Percentiles rank a stretch among this genome's conserved stretches.
These are phyloP conservation scores for Pogonomyrmex californicus DNA, from an alignment of 1,140 invertebrate species.

Conservation along the genomic window DNA sequence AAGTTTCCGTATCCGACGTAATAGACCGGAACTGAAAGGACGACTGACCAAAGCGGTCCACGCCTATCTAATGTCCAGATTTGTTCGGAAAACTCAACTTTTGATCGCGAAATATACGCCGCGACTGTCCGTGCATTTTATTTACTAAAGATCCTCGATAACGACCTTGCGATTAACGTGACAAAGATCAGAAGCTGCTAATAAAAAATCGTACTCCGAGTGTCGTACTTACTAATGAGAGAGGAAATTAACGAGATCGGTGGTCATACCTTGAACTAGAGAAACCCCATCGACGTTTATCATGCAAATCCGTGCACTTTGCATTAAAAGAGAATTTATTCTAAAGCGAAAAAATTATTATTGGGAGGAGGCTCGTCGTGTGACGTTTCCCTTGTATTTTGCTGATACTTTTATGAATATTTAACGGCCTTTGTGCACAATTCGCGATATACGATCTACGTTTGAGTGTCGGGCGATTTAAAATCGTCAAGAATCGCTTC, in stretches of 20 bases:
- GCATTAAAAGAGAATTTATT: constrained; percentile 16
- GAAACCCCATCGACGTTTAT: constrained; percentile 61
- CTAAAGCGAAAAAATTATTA: constrained; percentile 14
- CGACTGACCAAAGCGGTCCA: constrained; percentile 75
- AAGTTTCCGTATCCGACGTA: constrained; percentile 82
- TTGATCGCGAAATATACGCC: constrained; percentile 12
- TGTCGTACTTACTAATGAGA: constrained; percentile 44
- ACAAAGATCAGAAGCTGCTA: background rate
- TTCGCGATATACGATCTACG: constrained; percentile 37
- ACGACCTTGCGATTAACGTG: background rate
- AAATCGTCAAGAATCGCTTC: constrained; percentile 37
- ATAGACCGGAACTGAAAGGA: constrained; percentile 86
- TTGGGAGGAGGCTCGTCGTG: background rate
- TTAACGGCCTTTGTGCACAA: constrained; percentile 48
- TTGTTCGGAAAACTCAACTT: constrained; percentile 55
- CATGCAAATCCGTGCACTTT: constrained; percentile 65
- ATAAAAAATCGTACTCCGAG: constrained; percentile 48
- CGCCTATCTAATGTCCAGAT: constrained; percentile 51
- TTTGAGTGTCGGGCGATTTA: constrained; percentile 35
- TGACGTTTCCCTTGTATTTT: background rate
- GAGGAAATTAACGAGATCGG: constrained; percentile 46
- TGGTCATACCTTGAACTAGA: constrained; percentile 9
- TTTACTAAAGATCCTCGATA: background rate
- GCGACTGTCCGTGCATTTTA: background rate
- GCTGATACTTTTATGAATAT: constrained; percentile 58